These are phyloP conservation scores for Myotis myotis DNA, from an alignment of 2,797 vertebrate species.

Conservation along the genomic window DNA sequence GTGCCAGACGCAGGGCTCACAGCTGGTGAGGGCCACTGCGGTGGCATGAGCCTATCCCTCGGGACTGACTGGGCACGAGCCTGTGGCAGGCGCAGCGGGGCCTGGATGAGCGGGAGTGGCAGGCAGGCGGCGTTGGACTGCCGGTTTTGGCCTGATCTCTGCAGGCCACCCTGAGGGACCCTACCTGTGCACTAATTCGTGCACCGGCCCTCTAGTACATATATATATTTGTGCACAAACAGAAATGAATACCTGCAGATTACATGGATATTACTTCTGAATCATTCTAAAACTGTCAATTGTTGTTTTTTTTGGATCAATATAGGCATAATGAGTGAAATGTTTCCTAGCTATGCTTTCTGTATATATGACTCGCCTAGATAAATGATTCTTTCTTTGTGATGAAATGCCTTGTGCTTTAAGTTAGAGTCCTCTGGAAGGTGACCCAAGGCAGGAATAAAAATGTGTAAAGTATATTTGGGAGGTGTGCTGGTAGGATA, in stretches of 20 bases:
- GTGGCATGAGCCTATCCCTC: no score
- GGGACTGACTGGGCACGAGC: no score
- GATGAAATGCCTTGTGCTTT: not conserved
- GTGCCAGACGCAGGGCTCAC: no score
- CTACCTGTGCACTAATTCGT: no score
- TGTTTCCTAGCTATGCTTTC: not conserved
- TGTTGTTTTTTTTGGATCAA: not conserved
- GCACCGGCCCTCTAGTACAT: not conserved
- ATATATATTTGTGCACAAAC: not conserved
- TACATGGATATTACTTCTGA: not conserved
- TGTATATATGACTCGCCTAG: not conserved
- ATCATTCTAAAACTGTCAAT: not conserved
- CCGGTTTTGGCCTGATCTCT: no score
- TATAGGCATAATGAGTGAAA: not conserved
- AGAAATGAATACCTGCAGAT: not conserved
- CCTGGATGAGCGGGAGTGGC: no score
- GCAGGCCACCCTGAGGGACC: no score
- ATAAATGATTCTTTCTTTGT: not conserved
- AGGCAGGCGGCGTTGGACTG: no score
- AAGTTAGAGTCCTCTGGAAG: not conserved
- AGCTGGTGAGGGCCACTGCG: no score
- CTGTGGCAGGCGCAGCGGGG: no score
- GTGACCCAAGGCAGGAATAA: not conserved
- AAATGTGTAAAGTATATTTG: not conserved
- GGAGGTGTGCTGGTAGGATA: not conserved